Evolutionary conservation across 1,140 invertebrate species (phyloP), one percentile per base, ranked within the genome.

Genomic region (Bombus breviceps): DNA sequence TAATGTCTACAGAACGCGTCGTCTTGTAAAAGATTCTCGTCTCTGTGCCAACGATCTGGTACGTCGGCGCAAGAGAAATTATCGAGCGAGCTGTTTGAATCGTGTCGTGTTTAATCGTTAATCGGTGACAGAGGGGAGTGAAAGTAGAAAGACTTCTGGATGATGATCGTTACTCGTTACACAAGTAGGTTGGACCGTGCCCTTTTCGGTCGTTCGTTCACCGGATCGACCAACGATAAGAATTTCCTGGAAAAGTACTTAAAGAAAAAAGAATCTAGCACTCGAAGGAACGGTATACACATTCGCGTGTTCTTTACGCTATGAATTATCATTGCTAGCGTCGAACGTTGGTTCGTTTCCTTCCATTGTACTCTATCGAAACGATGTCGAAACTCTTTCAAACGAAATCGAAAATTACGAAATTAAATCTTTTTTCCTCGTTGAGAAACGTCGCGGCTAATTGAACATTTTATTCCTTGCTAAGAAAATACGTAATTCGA

Each of bases 1-100:
- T 86, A 92, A 92, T 92, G 87, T 88, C 86, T 92, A 93, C 88
- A 86, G 85, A 93, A 92, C 89, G 87, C 68, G 59, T 91, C 83
- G 82, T 88, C 62, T 79, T 86, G 79, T 39, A 85, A 66, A 75
- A 86, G 83, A 84, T 57, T 57, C 68, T 53, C 66, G 66, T 74
- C 73, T 80, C 34, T 41, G 9, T 43, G 28, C 34, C 37, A 81
- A 6, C 18, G 47, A 53, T 53, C 43, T 10, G 22, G 22, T 22
- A 32, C 32, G 68, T 72, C 53, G 64, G n/a, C 25, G 77, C 18
- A 0, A 28, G 43, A 71, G 32, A 25, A 53, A 41, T 66, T 75
- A 41, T 47, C 3, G 3, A 28, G 64, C 34, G 39, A 39, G n/a
- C 47, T 62, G 32, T 34, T 83, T 9, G 15, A 22, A 28, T 41